Conservation (phyloP, 35 echinoderm and acorn worm species). For the Apostichopus californicus region DNA sequence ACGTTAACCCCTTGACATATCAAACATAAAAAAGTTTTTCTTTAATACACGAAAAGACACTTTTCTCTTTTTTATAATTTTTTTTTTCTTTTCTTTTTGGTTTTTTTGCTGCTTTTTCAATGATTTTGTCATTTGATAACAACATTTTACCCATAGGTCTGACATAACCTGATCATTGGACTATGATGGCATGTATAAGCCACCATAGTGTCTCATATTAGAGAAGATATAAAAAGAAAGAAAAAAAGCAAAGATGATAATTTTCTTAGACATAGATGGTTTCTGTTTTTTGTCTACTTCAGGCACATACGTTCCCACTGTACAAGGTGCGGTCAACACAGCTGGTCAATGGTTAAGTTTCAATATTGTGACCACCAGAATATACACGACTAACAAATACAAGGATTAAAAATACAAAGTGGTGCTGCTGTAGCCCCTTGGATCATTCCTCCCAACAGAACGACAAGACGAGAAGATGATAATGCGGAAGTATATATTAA, state of each 20-base stretch:
- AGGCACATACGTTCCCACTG: constrained; percentile 34
- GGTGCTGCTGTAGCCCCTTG: too few species aligned
- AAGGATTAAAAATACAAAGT: too few species aligned
- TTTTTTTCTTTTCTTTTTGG: not conserved
- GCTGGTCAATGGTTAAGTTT: not conserved
- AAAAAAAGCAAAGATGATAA: not conserved
- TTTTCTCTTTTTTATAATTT: not conserved
- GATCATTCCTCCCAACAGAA: too few species aligned
- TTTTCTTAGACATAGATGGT: constrained; percentile 3
- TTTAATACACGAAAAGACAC: not conserved
- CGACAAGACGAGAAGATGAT: too few species aligned
- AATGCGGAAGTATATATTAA: too few species aligned
- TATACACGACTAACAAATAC: not conserved
- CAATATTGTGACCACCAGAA: constrained; percentile 28
- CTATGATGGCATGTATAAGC: not conserved
- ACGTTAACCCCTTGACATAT: not conserved
- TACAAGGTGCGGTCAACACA: not conserved
- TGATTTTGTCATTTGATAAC: not conserved
- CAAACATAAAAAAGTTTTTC: not conserved
- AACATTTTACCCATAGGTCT: constrained; percentile 50
- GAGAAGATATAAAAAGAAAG: too few species aligned
- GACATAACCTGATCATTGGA: constrained; percentile 22
- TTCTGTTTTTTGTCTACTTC: not conserved
- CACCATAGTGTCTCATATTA: not conserved
- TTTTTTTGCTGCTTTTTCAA: not conserved